Percentiles rank a stretch among this genome's conserved stretches.
Evolutionary conservation across 2,888 invertebrate species (phyloP).

Genomic region (Entomobrya proxima): DNA sequence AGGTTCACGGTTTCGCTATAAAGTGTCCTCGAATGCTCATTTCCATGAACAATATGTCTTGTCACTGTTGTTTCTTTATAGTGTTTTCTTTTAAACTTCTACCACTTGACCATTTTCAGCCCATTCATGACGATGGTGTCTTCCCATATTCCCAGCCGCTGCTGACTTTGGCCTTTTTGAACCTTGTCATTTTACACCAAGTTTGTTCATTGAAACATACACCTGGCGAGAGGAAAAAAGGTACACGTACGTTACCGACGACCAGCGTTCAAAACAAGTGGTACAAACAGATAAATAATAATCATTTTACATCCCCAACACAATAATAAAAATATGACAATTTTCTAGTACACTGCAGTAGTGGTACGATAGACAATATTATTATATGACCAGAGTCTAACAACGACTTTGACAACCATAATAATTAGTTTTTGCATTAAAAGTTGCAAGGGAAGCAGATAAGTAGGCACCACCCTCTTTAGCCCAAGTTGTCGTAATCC

Average conservation of each 20-base stretch:
- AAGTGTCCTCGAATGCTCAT: conserved; percentile 44
- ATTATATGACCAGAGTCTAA: conserved; percentile 11
- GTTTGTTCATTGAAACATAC: neutral
- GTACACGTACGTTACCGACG: too few species aligned
- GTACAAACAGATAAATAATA: conserved; percentile 28
- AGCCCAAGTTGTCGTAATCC: conserved; percentile 16
- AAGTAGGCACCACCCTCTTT: conserved; percentile 32
- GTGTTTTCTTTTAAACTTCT: too few species aligned
- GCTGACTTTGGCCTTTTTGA: conserved; percentile 44
- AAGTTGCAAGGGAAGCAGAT: neutral
- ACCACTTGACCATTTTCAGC: too few species aligned
- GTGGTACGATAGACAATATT: neutral
- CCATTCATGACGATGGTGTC: too few species aligned
- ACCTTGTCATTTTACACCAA: conserved; percentile 23
- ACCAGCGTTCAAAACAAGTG: conserved; percentile 32
- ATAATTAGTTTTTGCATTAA: conserved; percentile 14
- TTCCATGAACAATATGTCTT: conserved; percentile 30
- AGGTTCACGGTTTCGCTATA: conserved; percentile 34
- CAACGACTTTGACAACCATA: conserved; percentile 3
- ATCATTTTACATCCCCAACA: conserved; percentile 16
- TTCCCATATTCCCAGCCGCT: too few species aligned
- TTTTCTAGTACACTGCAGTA: conserved; percentile 13
- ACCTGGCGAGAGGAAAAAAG: neutral
- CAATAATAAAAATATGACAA: conserved; percentile 31
- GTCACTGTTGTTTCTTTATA: neutral